Percentiles rank a stretch among this genome's conserved stretches.
Conservation (phyloP, 2,888 invertebrate species). For the Invenusta paracnida region DNA sequence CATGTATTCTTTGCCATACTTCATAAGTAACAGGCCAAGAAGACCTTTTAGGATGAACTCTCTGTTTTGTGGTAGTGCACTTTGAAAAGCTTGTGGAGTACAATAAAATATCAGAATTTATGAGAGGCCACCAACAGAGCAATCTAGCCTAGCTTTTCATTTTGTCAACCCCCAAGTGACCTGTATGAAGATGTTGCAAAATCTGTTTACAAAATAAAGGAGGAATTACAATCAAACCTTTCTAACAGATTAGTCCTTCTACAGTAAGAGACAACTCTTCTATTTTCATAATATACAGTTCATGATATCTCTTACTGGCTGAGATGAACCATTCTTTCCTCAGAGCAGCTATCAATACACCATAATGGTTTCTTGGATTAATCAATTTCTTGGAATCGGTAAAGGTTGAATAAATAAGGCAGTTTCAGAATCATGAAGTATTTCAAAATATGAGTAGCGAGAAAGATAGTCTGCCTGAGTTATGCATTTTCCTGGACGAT, state of each 20-base stretch:
- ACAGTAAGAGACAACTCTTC: neutral
- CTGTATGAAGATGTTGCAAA: neutral
- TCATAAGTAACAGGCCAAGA: neutral
- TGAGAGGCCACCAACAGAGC: neutral
- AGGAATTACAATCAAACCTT: neutral
- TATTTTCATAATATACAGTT: neutral
- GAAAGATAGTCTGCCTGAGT: conserved; percentile 3
- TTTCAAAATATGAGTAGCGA: no score
- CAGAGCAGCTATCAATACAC: neutral
- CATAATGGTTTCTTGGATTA: no score
- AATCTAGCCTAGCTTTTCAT: neutral
- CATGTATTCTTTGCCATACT: neutral
- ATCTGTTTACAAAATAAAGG: neutral
- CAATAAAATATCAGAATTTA: neutral
- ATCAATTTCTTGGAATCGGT: no score
- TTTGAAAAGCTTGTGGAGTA: neutral
- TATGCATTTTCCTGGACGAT: neutral
- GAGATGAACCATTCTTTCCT: neutral
- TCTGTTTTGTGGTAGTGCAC: neutral
- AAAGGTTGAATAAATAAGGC: no score
- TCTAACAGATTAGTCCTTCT: neutral
- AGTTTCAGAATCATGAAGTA: no score
- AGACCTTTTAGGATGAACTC: neutral
- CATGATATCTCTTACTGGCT: neutral
- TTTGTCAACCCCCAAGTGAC: neutral